phyloP scores from a whole-genome alignment of 2,888 invertebrate species.

The Pristionchus japonicus region DNA sequence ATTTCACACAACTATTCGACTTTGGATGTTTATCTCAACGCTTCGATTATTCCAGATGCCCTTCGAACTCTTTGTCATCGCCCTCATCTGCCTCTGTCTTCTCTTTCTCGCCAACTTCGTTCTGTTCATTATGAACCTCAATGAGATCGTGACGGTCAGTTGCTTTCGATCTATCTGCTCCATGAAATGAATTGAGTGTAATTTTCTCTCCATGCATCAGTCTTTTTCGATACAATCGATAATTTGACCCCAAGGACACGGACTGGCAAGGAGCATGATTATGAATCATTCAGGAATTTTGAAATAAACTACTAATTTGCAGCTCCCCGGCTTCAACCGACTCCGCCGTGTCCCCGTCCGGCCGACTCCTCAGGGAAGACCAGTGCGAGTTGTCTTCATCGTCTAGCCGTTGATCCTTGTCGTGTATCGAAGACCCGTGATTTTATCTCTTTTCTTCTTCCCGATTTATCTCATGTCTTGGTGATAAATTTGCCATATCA shows the following conservation, averaged over 20 bases:
- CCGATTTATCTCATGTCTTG: too few relatives aligned
- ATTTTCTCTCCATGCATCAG: too few relatives aligned
- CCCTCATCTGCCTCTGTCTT: not conserved
- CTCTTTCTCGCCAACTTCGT: not conserved
- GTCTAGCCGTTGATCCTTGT: not conserved
- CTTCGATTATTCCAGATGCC: not conserved
- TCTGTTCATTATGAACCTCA: not conserved
- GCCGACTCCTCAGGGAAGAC: not conserved
- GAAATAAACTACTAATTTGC: not conserved
- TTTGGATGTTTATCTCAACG: too few relatives aligned
- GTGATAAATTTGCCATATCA: too few relatives aligned
- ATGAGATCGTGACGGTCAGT: not conserved
- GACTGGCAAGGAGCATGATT: not conserved
- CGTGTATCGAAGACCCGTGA: not conserved
- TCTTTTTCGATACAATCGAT: too few relatives aligned
- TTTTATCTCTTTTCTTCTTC: too few relatives aligned
- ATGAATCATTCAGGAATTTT: not conserved
- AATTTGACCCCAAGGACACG: too few relatives aligned
- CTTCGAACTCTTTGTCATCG: not conserved
- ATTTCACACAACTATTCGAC: too few relatives aligned
- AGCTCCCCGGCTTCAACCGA: not conserved
- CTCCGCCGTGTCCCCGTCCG: not conserved
- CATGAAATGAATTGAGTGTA: too few relatives aligned
- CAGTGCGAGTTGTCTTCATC: not conserved
- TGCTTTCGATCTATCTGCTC: too few relatives aligned